Conservation (phyloP, 2,888 invertebrate species). For the Sinelater perroti region DNA sequence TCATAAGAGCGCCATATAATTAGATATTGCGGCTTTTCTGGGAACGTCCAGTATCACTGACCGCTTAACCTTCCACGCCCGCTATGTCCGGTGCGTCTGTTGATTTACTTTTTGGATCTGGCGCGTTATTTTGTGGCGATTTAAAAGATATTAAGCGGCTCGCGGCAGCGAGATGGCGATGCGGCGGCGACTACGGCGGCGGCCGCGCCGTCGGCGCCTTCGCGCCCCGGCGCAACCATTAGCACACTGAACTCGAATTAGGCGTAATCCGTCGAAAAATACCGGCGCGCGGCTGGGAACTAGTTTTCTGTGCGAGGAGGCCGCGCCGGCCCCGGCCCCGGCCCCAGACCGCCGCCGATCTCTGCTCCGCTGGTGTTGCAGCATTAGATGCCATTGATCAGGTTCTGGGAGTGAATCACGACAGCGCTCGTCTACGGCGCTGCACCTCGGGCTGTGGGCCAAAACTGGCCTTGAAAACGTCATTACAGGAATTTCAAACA, state of each 20-base stretch:
- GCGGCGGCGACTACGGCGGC: no score
- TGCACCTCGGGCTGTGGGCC: constrained; percentile 55
- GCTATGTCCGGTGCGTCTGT: constrained; percentile 41
- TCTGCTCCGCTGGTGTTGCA: constrained; percentile 22
- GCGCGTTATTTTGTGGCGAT: constrained; percentile 52
- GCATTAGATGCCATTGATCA: constrained; percentile 40
- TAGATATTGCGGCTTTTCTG: constrained; percentile 40
- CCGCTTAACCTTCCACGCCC: constrained; percentile 42
- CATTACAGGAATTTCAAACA: constrained; percentile 51
- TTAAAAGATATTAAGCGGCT: constrained; percentile 52
- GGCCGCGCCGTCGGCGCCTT: no score
- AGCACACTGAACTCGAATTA: constrained; percentile 35
- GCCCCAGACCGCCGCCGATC: constrained; percentile 21
- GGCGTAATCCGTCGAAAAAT: constrained; percentile 32
- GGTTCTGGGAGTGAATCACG: constrained; percentile 39
- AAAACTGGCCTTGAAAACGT: constrained; percentile 57
- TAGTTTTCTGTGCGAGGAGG: constrained; percentile 34
- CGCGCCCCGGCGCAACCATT: constrained; percentile 19
- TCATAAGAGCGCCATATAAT: constrained; percentile 41
- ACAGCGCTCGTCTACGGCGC: constrained; percentile 32
- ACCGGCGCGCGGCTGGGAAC: constrained; percentile 25
- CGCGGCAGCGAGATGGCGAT: constrained; percentile 30
- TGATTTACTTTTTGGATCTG: constrained; percentile 36
- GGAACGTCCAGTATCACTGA: constrained; percentile 41
- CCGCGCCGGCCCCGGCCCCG: no score